Conservation (phyloP, 2,113 vertebrate genomes). For the Actinemys pallida region DNA sequence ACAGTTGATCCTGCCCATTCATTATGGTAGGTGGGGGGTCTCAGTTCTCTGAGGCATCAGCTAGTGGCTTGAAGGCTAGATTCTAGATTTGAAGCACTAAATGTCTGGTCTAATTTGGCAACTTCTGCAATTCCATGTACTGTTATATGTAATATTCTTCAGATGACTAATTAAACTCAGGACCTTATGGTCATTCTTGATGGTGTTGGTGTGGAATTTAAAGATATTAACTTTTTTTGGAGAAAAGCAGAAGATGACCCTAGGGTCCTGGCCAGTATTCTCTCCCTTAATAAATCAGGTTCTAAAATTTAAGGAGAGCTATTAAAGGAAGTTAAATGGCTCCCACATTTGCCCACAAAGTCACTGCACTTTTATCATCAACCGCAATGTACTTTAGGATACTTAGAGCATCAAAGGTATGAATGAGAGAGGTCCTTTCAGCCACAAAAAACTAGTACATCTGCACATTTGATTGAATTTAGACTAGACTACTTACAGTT, state of each 20-base stretch:
- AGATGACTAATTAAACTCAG: not conserved
- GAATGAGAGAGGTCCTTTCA: not conserved
- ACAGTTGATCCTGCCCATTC: not conserved
- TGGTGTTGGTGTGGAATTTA: not conserved
- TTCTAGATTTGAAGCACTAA: not conserved
- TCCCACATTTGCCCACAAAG: not conserved
- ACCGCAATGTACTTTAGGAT: not conserved
- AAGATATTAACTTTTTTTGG: not conserved
- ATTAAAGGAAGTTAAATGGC: not conserved
- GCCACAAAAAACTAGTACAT: not conserved
- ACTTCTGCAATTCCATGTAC: not conserved
- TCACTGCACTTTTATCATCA: not conserved
- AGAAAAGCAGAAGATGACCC: not conserved
- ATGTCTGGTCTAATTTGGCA: not conserved
- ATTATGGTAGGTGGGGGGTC: not conserved
- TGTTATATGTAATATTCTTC: not conserved
- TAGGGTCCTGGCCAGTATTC: not conserved
- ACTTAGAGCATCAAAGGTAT: fast-evolving
- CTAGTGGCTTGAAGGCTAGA: not conserved
- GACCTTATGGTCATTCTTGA: not conserved
- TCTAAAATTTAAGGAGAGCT: not conserved
- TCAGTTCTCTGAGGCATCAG: not conserved
- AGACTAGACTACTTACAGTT: not conserved
- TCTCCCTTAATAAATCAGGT: not conserved
- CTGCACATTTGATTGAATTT: not conserved